These are phyloP conservation scores for Lepidurus couesii DNA, from an alignment of 1,140 invertebrate species.

Conservation along the genomic window DNA sequence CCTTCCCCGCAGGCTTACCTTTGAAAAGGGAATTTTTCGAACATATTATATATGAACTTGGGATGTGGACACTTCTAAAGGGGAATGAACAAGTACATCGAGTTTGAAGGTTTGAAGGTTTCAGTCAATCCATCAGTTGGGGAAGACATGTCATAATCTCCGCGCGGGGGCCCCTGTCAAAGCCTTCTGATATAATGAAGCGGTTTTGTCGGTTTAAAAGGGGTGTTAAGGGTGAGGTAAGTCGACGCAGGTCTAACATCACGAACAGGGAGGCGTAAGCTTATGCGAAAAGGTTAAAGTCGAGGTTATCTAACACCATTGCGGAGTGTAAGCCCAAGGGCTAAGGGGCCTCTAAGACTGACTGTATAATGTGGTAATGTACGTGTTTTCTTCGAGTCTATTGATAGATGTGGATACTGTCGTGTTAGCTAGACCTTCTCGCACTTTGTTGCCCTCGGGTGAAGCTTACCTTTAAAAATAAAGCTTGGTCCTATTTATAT, in stretches of 20 bases:
- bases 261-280: no score
- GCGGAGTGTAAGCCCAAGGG: no score
- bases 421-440: background rate
- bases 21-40: conserved; percentile 7
- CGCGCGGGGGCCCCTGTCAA: background rate
- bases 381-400: background rate
- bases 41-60: background rate
- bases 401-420: background rate
- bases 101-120: background rate
- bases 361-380: no score
- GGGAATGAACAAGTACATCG: background rate
- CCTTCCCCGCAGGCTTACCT: background rate
- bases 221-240: background rate
- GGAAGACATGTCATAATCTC: background rate
- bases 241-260: no score
- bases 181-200: background rate
- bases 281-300: no score
- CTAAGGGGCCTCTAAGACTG: no score
- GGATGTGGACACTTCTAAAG: background rate
- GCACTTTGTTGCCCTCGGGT: background rate
- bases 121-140: background rate
- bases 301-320: no score
- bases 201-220: conserved; percentile 7
- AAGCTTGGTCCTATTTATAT: background rate
- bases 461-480: background rate